Evolutionary conservation across 2,797 vertebrate species (phyloP).

Genomic region (Ctenopoma kingsleyae): DNA sequence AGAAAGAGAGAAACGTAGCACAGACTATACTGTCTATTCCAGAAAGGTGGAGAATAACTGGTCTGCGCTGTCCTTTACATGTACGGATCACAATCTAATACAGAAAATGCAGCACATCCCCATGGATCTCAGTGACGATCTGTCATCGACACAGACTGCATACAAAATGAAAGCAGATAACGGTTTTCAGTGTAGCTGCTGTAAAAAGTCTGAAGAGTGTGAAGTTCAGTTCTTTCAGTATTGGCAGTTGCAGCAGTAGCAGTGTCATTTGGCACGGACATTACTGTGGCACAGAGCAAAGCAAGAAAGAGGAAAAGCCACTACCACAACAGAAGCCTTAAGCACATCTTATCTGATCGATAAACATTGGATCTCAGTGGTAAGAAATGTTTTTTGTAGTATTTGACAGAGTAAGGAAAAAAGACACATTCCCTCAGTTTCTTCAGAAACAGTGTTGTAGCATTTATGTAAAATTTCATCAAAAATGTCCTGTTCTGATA

Average conservation of each 20-base stretch:
- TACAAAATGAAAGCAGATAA: constrained; percentile 51
- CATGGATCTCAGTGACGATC: constrained; percentile 16
- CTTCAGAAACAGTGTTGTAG: constrained; percentile 37
- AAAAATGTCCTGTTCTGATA: constrained; percentile 48
- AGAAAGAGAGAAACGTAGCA: constrained; percentile 33
- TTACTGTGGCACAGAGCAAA: constrained; percentile 64
- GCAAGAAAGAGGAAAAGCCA: constrained; percentile 57
- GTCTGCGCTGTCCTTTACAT: constrained; percentile 27
- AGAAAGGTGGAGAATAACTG: constrained; percentile 14
- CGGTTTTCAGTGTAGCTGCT: constrained; percentile 44
- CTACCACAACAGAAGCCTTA: constrained; percentile 60
- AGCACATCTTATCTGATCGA: constrained; percentile 44
- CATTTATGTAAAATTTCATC: constrained; percentile 54
- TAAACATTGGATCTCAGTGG: constrained; percentile 46
- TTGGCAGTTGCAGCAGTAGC: constrained; percentile 65
- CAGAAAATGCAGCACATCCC: constrained; percentile 37
- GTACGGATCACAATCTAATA: constrained; percentile 49
- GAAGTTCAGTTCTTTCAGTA: constrained; percentile 39
- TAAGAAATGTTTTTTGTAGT: constrained; percentile 32
- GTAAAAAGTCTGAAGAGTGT: constrained; percentile 26
- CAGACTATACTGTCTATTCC: constrained; percentile 15
- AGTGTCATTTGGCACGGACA: constrained; percentile 79
- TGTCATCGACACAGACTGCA: constrained; percentile 30
- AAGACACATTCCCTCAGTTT: constrained; percentile 49
- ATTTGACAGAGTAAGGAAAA: constrained; percentile 29